Conservation (phyloP, 2,113 vertebrate genomes). For the Salvelinus fontinalis region DNA sequence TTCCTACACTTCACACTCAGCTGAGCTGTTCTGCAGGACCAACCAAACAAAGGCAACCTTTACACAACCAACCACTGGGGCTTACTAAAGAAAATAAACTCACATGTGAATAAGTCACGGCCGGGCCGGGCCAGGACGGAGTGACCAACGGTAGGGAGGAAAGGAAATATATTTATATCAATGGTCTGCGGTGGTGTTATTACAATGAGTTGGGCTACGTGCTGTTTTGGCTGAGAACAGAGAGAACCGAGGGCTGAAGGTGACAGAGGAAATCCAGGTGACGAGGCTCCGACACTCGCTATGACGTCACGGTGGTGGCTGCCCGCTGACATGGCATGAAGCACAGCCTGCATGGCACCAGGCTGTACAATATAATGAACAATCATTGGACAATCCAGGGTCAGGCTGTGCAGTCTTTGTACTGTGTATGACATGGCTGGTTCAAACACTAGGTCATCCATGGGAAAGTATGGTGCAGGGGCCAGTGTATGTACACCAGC, state of each 20-base stretch:
- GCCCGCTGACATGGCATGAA: slow-evolving; percentile 55
- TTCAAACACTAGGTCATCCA: neutral
- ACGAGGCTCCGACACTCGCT: slow-evolving; percentile 41
- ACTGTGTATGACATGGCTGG: neutral
- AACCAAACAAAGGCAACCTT: slow-evolving; percentile 76
- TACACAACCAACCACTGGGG: slow-evolving; percentile 62
- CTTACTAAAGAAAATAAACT: slow-evolving; percentile 65
- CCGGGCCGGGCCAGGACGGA: slow-evolving; percentile 23
- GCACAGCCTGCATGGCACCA: slow-evolving; percentile 27
- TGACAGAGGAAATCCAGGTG: slow-evolving; percentile 76
- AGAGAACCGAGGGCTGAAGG: slow-evolving; percentile 45
- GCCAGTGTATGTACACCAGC: neutral
- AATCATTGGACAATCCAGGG: no score
- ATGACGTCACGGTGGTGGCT: slow-evolving; percentile 55
- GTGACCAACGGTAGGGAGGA: slow-evolving; percentile 3
- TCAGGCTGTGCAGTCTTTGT: slow-evolving; percentile 15
- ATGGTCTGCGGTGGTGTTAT: slow-evolving; percentile 73
- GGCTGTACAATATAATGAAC: neutral
- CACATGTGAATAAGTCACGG: slow-evolving; percentile 64
- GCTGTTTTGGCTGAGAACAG: slow-evolving; percentile 60
- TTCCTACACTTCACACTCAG: slow-evolving; percentile 76
- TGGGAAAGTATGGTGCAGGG: neutral
- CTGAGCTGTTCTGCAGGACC: slow-evolving; percentile 74
- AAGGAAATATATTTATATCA: slow-evolving; percentile 79
- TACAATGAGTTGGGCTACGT: slow-evolving; percentile 56